These are phyloP conservation scores for Ormyrus nitidulus DNA, from an alignment of 2,888 invertebrate genomes.

Conservation along the genomic window DNA sequence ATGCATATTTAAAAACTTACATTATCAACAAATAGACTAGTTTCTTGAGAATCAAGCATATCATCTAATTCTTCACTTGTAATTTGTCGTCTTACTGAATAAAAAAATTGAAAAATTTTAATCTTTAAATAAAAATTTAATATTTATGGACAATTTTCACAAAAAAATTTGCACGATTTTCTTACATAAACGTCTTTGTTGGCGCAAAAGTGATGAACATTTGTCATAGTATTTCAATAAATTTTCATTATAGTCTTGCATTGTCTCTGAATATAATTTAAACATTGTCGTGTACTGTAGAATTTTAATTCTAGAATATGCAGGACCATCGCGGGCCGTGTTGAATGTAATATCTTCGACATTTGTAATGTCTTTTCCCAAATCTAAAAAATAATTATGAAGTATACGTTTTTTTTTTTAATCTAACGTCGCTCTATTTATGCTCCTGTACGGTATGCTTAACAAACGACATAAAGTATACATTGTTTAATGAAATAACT, in stretches of 20 bases:
- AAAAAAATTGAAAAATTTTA: slow-evolving; percentile 38
- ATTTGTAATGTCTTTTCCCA: slow-evolving; percentile 65
- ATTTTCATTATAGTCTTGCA: slow-evolving; percentile 77
- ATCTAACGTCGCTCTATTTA: too few species aligned
- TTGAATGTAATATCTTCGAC: slow-evolving; percentile 64
- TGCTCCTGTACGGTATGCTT: too few species aligned
- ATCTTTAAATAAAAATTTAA: slow-evolving; percentile 31
- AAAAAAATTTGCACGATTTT: slow-evolving; percentile 6
- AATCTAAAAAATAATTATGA: slow-evolving; percentile 61
- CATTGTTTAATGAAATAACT: neutral
- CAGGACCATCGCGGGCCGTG: slow-evolving; percentile 64
- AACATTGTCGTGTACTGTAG: slow-evolving; percentile 77
- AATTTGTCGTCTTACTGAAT: slow-evolving; percentile 68
- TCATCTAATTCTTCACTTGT: slow-evolving; percentile 74
- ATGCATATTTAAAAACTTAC: slow-evolving; percentile 67
- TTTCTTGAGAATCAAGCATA: slow-evolving; percentile 74
- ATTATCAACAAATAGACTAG: slow-evolving; percentile 77
- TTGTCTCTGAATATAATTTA: slow-evolving; percentile 76
- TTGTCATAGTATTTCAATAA: slow-evolving; percentile 77
- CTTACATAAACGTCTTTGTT: slow-evolving; percentile 79
- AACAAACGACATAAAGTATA: neutral
- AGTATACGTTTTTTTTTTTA: too few species aligned
- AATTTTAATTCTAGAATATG: slow-evolving; percentile 75
- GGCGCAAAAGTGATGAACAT: slow-evolving; percentile 77
- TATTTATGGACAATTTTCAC: slow-evolving; percentile 42